Base-by-base conservation (phyloP, 2,888 invertebrate genomes). In the Andrena camellia region DNA sequence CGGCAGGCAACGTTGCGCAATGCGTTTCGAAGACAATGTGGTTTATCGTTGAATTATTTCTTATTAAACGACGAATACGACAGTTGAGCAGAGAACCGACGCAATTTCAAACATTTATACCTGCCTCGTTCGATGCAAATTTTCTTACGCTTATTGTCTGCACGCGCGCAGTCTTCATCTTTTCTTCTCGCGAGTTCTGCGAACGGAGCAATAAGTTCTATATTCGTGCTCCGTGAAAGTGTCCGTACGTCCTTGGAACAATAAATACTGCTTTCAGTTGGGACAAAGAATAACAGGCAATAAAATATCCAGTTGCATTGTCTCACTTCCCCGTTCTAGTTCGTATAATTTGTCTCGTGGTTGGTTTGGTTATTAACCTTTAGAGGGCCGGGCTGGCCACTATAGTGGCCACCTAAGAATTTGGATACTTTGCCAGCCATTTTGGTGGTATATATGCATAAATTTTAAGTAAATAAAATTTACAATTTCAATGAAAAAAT, bases 211-310 rank as follows among this genome's bases (percentile, higher is more conserved):
- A 66, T 33, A 64, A 64, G 77, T 64, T 67, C 78, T 81, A 66
- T 74, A 70, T 74, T 81, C 57, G 54, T 29, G 6, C 20, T 29
- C 31, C 69, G 78, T 69, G 81, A 81, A 78, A 81, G 70, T 73
- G 33, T 66, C 54, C 54, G 71, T 23, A 23, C 52, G 81, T 73
- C 81, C 78, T 78, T 81, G 81, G 78, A 35, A 63, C 78, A 60
- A 78, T 72, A 81, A 78, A 81, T 50, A 64, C 35, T 59, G 73
- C 78, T 78, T 69, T 78, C 63, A 73, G 67, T n/a, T 68, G 57
- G 72, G 64, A 78, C 81, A 81, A 78, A 78, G 81, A 78, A 71
- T 57, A 54, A 33, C 67, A 8, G 26, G 78, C 52, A 68, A 78
- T 78, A 72, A 72, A 81, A 69, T 26, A 74, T 63, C 70, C 59